Base-by-base conservation (phyloP, 2,888 invertebrate genomes). In the Tachina lurida region DNA sequence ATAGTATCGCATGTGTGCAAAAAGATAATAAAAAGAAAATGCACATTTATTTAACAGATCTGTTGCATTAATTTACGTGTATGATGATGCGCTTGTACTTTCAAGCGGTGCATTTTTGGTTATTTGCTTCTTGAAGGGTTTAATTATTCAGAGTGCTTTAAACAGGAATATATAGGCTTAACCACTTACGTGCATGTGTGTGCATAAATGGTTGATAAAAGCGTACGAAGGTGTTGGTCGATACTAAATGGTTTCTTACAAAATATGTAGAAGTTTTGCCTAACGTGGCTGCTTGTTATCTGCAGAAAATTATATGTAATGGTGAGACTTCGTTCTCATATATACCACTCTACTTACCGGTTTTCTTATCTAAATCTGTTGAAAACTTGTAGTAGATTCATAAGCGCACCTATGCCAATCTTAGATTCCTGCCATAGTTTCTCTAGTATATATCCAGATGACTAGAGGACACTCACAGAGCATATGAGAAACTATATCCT, bases 81-180 rank as follows among this genome's bases (percentile, higher is more conserved):
- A 31, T 56, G 1, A 60, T 31, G 56, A 13, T 63, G 39, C 17
- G 31, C 10, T 62, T 43, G 19, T 13, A 15, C 8, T 43, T 22
- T 56, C 39, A 63, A 45, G 12, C 31, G 39, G 13, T n/a, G 43
- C 19, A 43, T 65, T 71, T 39, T 45, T 19, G 19, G 15, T 63
- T 54, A 17, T 10, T 19, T 31, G 31, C 31, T 56, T 47, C 47
- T 9, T 43, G 65, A 52, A 60, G 43, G 31, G 49, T 67, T 76
- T 67, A 73, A 80, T 67, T 65, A 84, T 71, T 76, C 71, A 71
- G 80, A 76, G 70, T 67, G 71, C 39, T 49, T 76, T 65, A 71
- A 84, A 67, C 75, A 76, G 71, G 60, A 71, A 71, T 71, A 80
- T 60, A 71, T 75, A n/a, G 60, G 31, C 60, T 75, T 63, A 65